Evolutionary conservation across 2,797 vertebrate species (phyloP).

Genomic region (Hyperoplus lanceolatus): DNA sequence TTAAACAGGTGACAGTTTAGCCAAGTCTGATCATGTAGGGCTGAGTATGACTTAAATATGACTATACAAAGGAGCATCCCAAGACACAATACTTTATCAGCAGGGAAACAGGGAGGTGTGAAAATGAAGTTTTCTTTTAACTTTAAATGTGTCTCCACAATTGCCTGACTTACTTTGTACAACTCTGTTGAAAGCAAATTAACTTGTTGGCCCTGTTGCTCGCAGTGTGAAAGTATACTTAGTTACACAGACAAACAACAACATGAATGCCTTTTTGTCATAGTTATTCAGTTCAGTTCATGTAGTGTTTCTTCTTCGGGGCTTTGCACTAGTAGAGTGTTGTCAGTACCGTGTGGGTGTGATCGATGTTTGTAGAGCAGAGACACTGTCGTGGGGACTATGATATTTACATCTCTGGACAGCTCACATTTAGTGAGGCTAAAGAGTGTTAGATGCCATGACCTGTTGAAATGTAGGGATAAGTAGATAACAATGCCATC

Average conservation of each 20-base stretch:
- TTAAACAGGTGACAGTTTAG: neutral
- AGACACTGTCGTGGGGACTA: conserved; percentile 40
- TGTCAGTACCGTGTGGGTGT: conserved; percentile 39
- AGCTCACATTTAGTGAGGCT: conserved; percentile 51
- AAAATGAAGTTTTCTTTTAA: neutral
- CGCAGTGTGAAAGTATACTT: neutral
- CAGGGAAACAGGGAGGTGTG: neutral
- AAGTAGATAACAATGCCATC: conserved; percentile 39
- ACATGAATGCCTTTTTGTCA: neutral
- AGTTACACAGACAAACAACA: conserved; percentile 13
- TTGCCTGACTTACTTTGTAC: neutral
- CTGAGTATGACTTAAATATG: neutral
- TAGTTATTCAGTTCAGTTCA: neutral
- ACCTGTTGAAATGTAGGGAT: conserved; percentile 41
- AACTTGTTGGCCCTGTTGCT: neutral
- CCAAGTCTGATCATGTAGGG: neutral
- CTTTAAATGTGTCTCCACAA: no score
- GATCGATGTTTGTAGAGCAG: conserved; percentile 54
- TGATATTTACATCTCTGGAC: conserved; percentile 53
- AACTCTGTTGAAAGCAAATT: neutral
- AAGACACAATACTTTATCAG: neutral
- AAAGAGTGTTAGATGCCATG: conserved; percentile 61
- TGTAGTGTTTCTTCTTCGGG: neutral
- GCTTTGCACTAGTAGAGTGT: conserved; percentile 9
- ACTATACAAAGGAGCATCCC: no score